Conservation (phyloP, 2,888 invertebrate species). For the Frankliniella intonsa region DNA sequence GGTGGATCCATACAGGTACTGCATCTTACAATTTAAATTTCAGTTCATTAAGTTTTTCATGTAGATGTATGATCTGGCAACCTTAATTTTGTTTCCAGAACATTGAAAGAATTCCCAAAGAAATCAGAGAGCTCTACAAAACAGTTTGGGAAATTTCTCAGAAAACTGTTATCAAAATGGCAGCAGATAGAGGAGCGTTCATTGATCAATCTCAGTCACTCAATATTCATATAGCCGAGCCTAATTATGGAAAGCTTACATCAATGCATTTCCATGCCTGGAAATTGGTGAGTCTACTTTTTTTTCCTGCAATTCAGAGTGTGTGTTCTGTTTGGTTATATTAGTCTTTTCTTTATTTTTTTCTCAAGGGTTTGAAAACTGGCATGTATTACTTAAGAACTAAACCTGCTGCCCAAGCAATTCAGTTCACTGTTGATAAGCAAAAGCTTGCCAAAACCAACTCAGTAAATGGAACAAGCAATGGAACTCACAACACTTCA, state of each 20-base stretch:
- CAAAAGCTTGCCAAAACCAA: constrained; percentile 50
- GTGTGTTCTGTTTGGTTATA: background rate
- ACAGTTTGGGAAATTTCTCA: constrained; percentile 98
- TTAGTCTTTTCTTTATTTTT: constrained; percentile 28
- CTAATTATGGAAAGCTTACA: constrained; percentile 87
- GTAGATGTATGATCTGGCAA: constrained; percentile 21
- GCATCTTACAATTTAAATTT: background rate
- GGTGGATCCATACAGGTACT: constrained; percentile 84
- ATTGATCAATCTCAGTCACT: constrained; percentile 99
- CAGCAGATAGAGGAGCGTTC: constrained; percentile 94
- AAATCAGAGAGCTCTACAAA: constrained; percentile 83
- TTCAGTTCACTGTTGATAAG: constrained; percentile 97
- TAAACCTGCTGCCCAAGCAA: constrained; percentile 92
- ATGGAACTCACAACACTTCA: constrained; percentile 33
- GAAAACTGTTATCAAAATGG: constrained; percentile 89
- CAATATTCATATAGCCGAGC: constrained; percentile 94
- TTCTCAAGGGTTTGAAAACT: constrained; percentile 79
- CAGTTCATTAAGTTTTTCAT: background rate
- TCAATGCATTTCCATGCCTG: constrained; percentile 99
- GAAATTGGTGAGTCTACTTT: constrained; percentile 60
- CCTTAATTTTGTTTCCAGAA: constrained; percentile 49
- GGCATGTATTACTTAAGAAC: constrained; percentile 99
- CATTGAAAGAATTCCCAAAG: constrained; percentile 76
- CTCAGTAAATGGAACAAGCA: constrained; percentile 33
- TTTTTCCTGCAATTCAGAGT: background rate